Percentiles rank a stretch among this genome's conserved stretches.
Conservation (phyloP, 2,888 invertebrate species). For the Tipula lateralis region DNA sequence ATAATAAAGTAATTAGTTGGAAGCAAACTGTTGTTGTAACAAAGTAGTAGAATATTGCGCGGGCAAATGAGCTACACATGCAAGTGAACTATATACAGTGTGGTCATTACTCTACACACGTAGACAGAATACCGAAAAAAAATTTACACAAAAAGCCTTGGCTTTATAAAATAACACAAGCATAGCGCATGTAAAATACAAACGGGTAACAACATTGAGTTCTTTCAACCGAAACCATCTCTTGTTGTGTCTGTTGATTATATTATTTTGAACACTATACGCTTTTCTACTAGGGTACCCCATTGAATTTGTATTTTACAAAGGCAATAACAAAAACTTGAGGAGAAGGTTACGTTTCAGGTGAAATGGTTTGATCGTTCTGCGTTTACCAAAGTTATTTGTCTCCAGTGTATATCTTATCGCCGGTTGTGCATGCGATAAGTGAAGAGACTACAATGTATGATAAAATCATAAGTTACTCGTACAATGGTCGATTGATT, state of each 20-base stretch:
- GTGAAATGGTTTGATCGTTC: background rate
- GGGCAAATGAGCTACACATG: background rate
- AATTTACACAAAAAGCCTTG: background rate
- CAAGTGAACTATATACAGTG: background rate
- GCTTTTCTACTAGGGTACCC: background rate
- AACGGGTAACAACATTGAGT: background rate
- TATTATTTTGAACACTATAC: background rate
- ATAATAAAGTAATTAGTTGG: background rate
- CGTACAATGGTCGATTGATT: background rate
- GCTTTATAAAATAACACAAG: background rate
- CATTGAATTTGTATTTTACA: background rate
- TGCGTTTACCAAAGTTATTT: background rate
- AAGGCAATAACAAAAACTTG: background rate
- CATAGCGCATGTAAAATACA: background rate
- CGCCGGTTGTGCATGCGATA: background rate
- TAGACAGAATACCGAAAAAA: background rate
- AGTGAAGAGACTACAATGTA: background rate
- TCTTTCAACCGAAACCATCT: background rate
- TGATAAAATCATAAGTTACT: background rate
- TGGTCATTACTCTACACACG: background rate
- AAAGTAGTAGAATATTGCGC: background rate
- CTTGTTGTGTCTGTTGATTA: background rate
- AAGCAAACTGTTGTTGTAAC: background rate
- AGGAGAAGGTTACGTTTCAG: background rate
- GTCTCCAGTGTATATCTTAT: background rate